Percentiles rank a stretch among this genome's conserved stretches.
These are phyloP conservation scores for Pseudotriccus pelzelni DNA, from an alignment of 2,797 vertebrate genomes.

Conservation along the genomic window DNA sequence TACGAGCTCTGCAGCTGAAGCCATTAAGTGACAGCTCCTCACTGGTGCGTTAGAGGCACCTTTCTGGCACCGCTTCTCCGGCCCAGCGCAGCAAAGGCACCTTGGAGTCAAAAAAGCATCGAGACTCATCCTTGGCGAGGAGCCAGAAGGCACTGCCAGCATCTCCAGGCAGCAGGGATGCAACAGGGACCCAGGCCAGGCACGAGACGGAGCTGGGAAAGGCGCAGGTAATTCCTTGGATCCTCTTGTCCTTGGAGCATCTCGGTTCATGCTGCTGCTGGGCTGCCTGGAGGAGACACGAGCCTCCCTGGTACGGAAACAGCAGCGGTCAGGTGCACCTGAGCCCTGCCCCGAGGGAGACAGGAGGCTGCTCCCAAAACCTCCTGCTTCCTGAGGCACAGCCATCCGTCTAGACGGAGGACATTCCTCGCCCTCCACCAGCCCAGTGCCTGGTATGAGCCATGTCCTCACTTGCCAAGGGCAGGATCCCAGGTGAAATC, in stretches of 20 bases:
- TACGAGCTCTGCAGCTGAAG: not conserved
- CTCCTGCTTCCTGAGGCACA: not conserved
- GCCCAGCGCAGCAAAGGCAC: not conserved
- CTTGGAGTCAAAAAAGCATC: not conserved
- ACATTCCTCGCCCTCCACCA: not conserved
- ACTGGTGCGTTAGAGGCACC: accelerated
- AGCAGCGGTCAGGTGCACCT: not conserved
- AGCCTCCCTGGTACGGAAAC: not conserved
- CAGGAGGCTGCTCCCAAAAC: not conserved
- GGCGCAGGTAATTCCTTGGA: not conserved
- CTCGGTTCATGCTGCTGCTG: not conserved
- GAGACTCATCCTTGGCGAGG: not conserved
- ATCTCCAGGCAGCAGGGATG: not conserved
- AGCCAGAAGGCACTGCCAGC: not conserved
- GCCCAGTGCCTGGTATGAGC: not conserved
- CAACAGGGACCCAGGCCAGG: not conserved
- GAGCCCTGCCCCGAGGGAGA: not conserved
- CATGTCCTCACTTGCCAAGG: not conserved
- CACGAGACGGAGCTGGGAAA: not conserved
- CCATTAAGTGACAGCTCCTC: not conserved
- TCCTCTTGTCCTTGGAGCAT: not conserved
- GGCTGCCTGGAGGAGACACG: not conserved
- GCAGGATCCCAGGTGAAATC: not conserved
- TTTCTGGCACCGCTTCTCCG: not conserved
- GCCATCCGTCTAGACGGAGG: conserved; percentile 25